phyloP scores from a whole-genome alignment of 2,888 invertebrate genomes.

The Thereva unica region DNA sequence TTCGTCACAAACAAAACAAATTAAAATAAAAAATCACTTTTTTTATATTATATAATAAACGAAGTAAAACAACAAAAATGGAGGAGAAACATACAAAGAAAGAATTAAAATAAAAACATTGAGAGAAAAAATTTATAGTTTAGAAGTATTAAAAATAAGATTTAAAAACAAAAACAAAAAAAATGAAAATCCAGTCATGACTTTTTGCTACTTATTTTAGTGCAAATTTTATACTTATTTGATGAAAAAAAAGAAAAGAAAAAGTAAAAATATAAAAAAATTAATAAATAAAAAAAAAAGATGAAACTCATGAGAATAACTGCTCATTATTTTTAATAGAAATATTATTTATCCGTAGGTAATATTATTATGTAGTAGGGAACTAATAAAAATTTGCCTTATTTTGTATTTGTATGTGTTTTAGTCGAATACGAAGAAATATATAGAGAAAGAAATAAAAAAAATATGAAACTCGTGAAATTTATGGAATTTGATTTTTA shows the following conservation, averaged over 20 bases:
- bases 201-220: constrained; percentile 14
- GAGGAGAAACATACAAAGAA: too few species aligned
- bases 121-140: too few species aligned
- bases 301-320: constrained; percentile 18
- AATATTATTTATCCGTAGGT: constrained; percentile 11
- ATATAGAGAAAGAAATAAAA: too few species aligned
- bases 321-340: constrained; percentile 21
- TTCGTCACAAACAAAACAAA: constrained; percentile 17
- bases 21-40: not conserved
- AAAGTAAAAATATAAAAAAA: not conserved
- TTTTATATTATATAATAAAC: too few species aligned
- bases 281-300: constrained; percentile 5
- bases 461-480: not conserved
- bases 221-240: constrained; percentile 23
- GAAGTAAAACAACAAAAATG: too few species aligned
- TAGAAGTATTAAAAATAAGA: too few species aligned
- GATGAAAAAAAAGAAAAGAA: not conserved
- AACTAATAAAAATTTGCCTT: constrained; percentile 13
- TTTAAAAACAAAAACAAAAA: not conserved
- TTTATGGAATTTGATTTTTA: too few species aligned
- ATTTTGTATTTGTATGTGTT: constrained; percentile 24
- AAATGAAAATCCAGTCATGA: constrained; percentile 29
- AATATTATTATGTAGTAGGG: constrained; percentile 9
- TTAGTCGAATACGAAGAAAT: not conserved
- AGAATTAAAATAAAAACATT: too few species aligned